Base-by-base conservation (phyloP, 2,888 invertebrate species). In the Zootermopsis nevadensis region DNA sequence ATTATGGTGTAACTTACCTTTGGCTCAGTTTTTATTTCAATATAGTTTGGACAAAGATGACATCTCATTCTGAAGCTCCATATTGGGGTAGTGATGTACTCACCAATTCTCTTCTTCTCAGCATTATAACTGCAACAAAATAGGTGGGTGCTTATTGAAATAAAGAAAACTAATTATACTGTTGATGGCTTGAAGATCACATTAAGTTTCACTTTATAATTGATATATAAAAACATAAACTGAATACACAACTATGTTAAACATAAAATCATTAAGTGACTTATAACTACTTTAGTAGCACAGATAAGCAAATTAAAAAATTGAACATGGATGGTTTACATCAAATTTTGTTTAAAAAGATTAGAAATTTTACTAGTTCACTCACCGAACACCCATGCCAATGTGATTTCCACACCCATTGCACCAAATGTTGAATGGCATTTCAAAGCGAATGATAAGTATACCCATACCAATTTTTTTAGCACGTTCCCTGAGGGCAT, bases 351-450 rank as follows among this genome's bases (percentile, higher is more conserved):
- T 48, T 38, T 10, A 1, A 48, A 1, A 19, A 19, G 19, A 48
- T 7, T 15, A 42, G 42, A 42, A 38, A 42, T 42, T 42, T 12
- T 42, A 42, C 42, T 42, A 42, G 6, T 6, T 48, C n/a, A 60
- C 86, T 86, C 90, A 93, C 87, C 93, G 93, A 0, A 99, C 99
- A 0, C 99, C 99, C 99, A 99, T 99, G 48, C 99, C 99, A 83
- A 99, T 98, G 88, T 99, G 99, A 90, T 98, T 99, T 85, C 95
- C 95, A 89, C 99, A 99, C 82, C 99, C 99, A 66, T 97, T 97
- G 87, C 99, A 99, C 99, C 99, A 99, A 87, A 99, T 99, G 90
- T 99, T 99, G 88, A 98, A 99, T 0, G 99, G 99, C 99, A 99
- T 98, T 91, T 99, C 99, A 91, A 99, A 99, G 77, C 99, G 93